Percentiles rank a stretch among this genome's conserved stretches.
These are phyloP conservation scores for Aegithalos caudatus DNA, from an alignment of 2,113 vertebrate genomes.

Conservation along the genomic window DNA sequence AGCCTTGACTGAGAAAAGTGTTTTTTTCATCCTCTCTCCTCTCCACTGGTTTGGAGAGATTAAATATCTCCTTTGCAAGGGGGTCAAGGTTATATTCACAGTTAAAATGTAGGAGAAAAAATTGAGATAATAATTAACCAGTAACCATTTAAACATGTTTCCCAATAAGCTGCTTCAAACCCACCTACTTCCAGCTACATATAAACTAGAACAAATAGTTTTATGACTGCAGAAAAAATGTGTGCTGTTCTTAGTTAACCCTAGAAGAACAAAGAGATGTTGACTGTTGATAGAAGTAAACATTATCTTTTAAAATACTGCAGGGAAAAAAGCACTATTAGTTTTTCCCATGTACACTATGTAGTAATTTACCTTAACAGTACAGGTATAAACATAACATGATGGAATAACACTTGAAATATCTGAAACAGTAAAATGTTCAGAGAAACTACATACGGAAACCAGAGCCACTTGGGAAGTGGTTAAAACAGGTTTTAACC, in stretches of 20 bases:
- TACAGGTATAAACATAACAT: not conserved
- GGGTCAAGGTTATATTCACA: slow-evolving; percentile 42
- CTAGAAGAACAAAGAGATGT: not conserved
- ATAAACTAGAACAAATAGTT: slow-evolving; percentile 18
- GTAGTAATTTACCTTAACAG: not conserved
- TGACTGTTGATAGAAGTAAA: not conserved
- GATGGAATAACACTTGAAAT: not conserved
- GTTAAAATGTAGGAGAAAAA: not conserved
- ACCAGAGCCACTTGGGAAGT: not conserved
- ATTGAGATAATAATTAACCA: slow-evolving; percentile 45
- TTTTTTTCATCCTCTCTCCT: not conserved
- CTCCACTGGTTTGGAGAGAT: not conserved
- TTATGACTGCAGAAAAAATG: slow-evolving; percentile 18
- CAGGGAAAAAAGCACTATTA: not conserved
- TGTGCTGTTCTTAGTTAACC: not conserved
- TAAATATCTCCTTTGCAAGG: slow-evolving; percentile 1
- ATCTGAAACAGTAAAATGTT: not conserved
- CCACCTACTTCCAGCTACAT: not conserved
- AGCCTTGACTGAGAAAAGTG: not conserved
- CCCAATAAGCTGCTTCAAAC: slow-evolving; percentile 30
- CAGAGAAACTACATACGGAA: not conserved
- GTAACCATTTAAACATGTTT: slow-evolving; percentile 26
- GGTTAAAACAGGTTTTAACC: not conserved
- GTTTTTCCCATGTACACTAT: not conserved
- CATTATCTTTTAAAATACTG: not conserved